Evolutionary conservation across 1,140 invertebrate genomes (phyloP), one percentile per base, ranked within the genome.

Genomic region (Anoplolepis gracilipes): DNA sequence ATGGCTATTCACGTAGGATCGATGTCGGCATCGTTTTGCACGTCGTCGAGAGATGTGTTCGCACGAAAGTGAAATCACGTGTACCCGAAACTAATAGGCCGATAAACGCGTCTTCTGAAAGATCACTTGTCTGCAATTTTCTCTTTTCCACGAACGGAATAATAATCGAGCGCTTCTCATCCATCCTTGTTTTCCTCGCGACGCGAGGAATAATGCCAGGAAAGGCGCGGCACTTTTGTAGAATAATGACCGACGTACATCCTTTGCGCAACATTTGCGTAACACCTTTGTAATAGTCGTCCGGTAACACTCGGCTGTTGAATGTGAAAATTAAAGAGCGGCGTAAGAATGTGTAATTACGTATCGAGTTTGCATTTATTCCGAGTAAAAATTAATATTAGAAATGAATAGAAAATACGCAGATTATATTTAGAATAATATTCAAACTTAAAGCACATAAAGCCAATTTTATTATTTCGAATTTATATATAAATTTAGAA

Each of bases 31-130:
- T 86, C 33, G 46, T 72, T 81, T 85, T 61, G 57, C 39, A 53
- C 7, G n/a, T 53, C 25, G 13, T 84, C 46, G 25, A 67, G 42
- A 36, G 57, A 82, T 61, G 55, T 65, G 84, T 61, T 25, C 87
- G n/a, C 77, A 69, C 78, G 88, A 90, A 85, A 90, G 85, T 89
- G 88, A 90, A 87, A 85, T 85, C 88, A 19, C 85, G 22, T 90
- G 88, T 90, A 89, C 62, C 39, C 39, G 33, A 8, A 65, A 76
- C 61, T 90, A 90, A 90, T 85, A 70, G 88, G 39, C 62, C 70
- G 85, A 90, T 90, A 90, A 90, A 89, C 62, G 76, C 62, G 72
- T 57, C 30, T n/a, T 10, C 2, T 85, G 85, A 89, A 87, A 85
- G 89, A 85, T 90, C 72, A 5, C 16, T 46, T n/a, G 39, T 49